phyloP scores from a whole-genome alignment of 2,113 vertebrate species.

The Pipra filicauda region DNA sequence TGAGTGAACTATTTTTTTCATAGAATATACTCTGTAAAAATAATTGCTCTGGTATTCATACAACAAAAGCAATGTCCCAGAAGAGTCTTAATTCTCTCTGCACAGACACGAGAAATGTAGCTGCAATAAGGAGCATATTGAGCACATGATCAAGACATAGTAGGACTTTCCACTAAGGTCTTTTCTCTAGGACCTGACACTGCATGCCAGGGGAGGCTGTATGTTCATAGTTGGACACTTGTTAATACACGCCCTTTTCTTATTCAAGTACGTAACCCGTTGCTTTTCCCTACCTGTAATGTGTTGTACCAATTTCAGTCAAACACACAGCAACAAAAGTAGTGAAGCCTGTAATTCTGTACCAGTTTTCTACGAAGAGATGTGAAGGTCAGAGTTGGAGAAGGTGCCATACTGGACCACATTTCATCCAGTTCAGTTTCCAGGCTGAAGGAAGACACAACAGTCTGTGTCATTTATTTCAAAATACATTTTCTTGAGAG shows the following conservation, averaged over 20 bases:
- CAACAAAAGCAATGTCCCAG: neutral
- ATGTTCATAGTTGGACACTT: neutral
- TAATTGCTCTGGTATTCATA: neutral
- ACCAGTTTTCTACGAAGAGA: neutral
- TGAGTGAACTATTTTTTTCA: neutral
- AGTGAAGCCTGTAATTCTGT: neutral
- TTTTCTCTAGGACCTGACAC: neutral
- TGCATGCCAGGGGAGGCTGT: neutral
- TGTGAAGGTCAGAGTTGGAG: neutral
- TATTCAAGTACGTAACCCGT: neutral
- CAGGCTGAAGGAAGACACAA: neutral
- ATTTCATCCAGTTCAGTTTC: neutral
- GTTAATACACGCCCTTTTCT: neutral
- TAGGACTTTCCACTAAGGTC: neutral
- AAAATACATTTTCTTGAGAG: neutral
- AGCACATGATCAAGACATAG: neutral
- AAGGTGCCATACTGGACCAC: neutral
- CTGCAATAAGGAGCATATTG: neutral
- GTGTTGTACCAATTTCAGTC: neutral
- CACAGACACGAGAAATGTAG: neutral
- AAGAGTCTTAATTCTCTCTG: neutral
- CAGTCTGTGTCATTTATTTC: neutral
- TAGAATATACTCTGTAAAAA: neutral
- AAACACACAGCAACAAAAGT: neutral
- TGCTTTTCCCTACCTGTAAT: neutral